Evolutionary conservation across 2,888 invertebrate genomes (phyloP).

Genomic region (Agonopterix alstromeriana): DNA sequence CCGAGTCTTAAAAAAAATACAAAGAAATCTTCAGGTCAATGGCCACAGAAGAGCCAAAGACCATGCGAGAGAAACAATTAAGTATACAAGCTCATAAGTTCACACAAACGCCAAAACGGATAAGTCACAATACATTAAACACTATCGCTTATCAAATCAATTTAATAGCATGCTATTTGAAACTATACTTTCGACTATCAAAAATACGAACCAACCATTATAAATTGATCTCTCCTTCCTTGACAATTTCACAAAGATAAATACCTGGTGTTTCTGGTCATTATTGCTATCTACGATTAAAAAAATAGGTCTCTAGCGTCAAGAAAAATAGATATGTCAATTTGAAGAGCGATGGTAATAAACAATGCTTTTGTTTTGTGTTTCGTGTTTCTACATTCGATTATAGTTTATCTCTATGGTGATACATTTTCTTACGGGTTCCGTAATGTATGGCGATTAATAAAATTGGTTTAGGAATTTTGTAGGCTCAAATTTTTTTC

Average conservation of each 20-base stretch:
- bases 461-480: too few relatives aligned
- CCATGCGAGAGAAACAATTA: too few relatives aligned
- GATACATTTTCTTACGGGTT: not conserved
- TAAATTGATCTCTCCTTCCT: conserved; percentile 6
- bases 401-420: not conserved
- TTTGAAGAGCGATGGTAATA: conserved; percentile 28
- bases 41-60: too few relatives aligned
- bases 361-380: conserved; percentile 33
- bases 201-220: conserved; percentile 14
- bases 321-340: conserved; percentile 44
- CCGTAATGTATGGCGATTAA: too few relatives aligned
- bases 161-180: conserved; percentile 40
- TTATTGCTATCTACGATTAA: conserved; percentile 25
- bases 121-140: conserved; percentile 26
- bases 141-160: conserved; percentile 35
- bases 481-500: not conserved
- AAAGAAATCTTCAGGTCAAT: too few relatives aligned
- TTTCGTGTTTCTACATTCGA: conserved; percentile 14
- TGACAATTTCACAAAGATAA: not conserved
- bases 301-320: conserved; percentile 28
- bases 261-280: not conserved
- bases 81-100: conserved; percentile 5
- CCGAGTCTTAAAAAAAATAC: too few relatives aligned
- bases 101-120: conserved; percentile 19
- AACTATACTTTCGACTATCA: conserved; percentile 29